phyloP scores from a whole-genome alignment of 1,140 invertebrate genomes.

The Apocrypta bakeri region DNA sequence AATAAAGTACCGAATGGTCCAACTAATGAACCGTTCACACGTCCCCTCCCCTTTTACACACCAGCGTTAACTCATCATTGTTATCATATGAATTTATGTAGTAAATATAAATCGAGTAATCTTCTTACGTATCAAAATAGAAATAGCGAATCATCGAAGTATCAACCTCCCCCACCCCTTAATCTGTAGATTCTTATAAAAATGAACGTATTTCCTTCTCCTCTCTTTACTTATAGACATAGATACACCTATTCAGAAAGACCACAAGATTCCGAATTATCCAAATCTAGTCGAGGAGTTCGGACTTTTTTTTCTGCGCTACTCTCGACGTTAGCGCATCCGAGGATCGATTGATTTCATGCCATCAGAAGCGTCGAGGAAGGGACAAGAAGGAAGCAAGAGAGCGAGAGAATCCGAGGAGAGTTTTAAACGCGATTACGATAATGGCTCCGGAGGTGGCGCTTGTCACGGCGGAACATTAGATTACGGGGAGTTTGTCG shows the following conservation, averaged over 20 bases:
- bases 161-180: too few species aligned
- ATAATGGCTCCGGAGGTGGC: slow-evolving; percentile 27
- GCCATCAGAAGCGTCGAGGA: background rate
- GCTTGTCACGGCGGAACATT: slow-evolving; percentile 38
- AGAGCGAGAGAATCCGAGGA: background rate
- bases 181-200: background rate
- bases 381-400: background rate
- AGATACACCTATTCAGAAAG: background rate
- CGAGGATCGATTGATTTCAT: slow-evolving; percentile 35
- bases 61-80: too few species aligned
- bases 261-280: background rate
- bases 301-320: background rate
- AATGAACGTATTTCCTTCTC: background rate
- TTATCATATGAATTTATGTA: too few species aligned
- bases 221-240: too few species aligned
- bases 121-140: too few species aligned
- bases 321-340: background rate
- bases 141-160: too few species aligned
- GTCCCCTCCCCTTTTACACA: too few species aligned
- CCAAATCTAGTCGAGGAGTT: background rate
- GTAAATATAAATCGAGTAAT: too few species aligned
- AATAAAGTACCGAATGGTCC: too few species aligned
- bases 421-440: slow-evolving; percentile 40
- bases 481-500: slow-evolving; percentile 45
- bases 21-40: too few species aligned